Percentiles rank a stretch among this genome's conserved stretches.
Evolutionary conservation across 2,113 vertebrate genomes (phyloP).

Genomic region (Rhagologus leucostigma): DNA sequence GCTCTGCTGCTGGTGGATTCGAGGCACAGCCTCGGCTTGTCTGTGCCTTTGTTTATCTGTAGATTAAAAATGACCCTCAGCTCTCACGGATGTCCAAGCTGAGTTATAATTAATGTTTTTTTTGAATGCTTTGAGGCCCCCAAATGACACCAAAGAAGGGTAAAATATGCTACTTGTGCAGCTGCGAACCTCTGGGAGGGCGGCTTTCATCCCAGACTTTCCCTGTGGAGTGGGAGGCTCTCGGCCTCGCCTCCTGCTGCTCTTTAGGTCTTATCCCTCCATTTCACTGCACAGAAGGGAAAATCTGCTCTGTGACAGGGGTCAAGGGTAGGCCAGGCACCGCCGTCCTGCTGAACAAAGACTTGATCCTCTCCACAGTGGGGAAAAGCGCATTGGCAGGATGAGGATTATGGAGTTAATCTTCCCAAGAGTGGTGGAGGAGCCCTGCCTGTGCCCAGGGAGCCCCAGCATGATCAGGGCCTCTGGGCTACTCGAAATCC

Average conservation of each 20-base stretch:
- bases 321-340: not conserved
- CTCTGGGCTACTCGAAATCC: not conserved
- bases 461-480: not conserved
- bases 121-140: not conserved
- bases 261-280: not conserved
- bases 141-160: conserved; percentile 41
- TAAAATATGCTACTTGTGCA: conserved; percentile 18
- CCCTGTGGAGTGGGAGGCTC: not conserved
- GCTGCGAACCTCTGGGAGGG: not conserved
- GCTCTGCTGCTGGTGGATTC: not conserved
- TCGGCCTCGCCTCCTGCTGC: not conserved
- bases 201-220: not conserved
- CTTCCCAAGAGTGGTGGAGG: not conserved
- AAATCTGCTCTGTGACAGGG: not conserved
- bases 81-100: not conserved
- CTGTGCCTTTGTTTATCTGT: conserved; percentile 17
- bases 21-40: not conserved
- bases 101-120: not conserved
- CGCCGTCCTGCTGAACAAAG: not conserved
- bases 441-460: not conserved
- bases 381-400: not conserved
- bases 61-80: not conserved
- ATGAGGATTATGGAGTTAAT: conserved; percentile 12
- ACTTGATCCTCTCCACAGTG: not conserved
- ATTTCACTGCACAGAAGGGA: not conserved